Evolutionary conservation across 2,113 vertebrate genomes (phyloP).

Genomic region (Eudyptes chrysolophus): DNA sequence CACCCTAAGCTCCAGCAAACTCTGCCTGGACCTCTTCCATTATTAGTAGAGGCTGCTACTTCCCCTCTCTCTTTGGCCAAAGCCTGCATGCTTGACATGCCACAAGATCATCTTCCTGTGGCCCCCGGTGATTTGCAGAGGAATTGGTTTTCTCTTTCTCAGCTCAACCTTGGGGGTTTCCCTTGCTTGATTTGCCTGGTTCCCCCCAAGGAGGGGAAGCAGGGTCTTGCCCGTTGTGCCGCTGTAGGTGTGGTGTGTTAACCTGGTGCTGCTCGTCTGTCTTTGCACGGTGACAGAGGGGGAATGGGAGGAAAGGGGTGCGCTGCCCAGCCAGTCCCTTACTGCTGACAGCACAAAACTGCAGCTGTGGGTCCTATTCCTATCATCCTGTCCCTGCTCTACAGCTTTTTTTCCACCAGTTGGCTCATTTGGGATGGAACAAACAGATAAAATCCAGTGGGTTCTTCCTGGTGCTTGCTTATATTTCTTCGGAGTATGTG

Average conservation of each 20-base stretch:
- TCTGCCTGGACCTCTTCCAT: background rate
- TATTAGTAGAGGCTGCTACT: background rate
- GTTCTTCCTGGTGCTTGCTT: background rate
- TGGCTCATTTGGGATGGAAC: background rate
- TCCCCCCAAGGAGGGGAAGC: background rate
- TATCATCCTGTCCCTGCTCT: background rate
- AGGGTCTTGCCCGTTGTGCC: accelerated
- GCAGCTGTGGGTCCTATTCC: conserved; percentile 50
- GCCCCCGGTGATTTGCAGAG: background rate
- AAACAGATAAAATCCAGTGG: background rate
- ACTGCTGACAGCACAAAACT: background rate
- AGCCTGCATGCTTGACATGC: conserved; percentile 15
- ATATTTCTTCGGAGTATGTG: background rate
- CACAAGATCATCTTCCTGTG: conserved; percentile 27
- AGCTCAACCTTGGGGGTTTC: background rate
- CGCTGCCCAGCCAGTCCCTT: background rate
- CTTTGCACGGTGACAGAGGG: background rate
- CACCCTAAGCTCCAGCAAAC: background rate
- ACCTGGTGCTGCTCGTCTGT: background rate
- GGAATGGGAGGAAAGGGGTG: background rate
- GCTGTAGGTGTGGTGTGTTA: background rate
- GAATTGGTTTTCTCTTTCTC: background rate
- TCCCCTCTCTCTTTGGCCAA: conserved; percentile 5
- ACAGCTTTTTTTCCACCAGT: conserved; percentile 34
- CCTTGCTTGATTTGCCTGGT: background rate